Evolutionary conservation across 2,113 vertebrate genomes (phyloP), one percentile per base, ranked within the genome.

Genomic region (Grammomys surdaster): DNA sequence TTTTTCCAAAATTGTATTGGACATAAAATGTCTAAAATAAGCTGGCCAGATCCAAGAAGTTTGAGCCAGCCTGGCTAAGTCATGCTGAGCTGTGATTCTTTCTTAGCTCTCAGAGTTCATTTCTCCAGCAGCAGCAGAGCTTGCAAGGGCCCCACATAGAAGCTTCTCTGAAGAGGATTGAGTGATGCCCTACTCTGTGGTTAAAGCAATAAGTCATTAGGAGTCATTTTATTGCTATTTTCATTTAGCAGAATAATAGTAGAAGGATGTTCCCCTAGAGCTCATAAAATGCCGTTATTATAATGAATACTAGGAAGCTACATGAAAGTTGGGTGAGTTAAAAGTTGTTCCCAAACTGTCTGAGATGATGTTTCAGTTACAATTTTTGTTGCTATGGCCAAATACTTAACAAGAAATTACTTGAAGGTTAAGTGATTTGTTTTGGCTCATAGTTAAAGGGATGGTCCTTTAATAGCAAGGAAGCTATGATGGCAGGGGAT

Each of bases 281-380:
- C 36, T 82, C 54, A 82, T 58, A 40, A 40, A 58, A 13, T 88
- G 69, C 46, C 85, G 76, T 78, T 93, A 90, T 78, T 88, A 78
- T 81, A 16, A 60, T 58, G 93, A 36, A 88, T 28, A 81, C 9
- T 48, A 89, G 77, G 69, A 26, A 19, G 6, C 8, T 96, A 87
- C 67, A 48, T 75, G 36, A 92, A 91, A 95, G n/a, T 22, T 86
- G 3, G 14, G 9, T 86, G 51, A 94, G 70, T 84, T 91, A 67
- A 20, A 93, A 93, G 95, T 81, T 90, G 14, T 22, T 48, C 67
- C 31, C 31, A 87, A 88, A 77, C 77, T 58, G 48, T 16, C 76
- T 80, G 16, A 88, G 58, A 86, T 84, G 36, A 46, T 46, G 40
- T 46, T 26, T 65, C 40, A 4, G 4, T 31, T 63, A 31, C 58